Conservation (phyloP, 1,140 invertebrate species). For the Euschistus heros region DNA sequence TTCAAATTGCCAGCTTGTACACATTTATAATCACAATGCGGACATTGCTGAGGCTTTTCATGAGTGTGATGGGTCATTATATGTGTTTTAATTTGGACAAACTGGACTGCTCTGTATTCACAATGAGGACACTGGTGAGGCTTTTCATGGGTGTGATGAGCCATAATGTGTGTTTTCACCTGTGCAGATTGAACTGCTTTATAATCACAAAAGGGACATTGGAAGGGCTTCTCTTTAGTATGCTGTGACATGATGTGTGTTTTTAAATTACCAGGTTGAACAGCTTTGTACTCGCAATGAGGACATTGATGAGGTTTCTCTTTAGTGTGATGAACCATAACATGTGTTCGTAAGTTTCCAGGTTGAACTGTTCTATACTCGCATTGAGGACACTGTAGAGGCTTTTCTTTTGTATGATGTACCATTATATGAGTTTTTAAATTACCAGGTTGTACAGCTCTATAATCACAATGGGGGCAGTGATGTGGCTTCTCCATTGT, state of each 20-base stretch:
- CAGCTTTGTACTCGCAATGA: slow-evolving; percentile 9
- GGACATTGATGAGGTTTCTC: slow-evolving; percentile 13
- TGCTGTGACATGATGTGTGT: slow-evolving; percentile 6
- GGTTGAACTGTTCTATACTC: background rate
- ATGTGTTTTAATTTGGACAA: too few relatives aligned
- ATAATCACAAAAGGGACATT: slow-evolving; percentile 9
- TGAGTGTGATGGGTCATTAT: too few relatives aligned
- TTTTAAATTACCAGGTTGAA: background rate
- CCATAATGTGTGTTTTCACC: background rate
- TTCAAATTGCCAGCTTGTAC: too few relatives aligned
- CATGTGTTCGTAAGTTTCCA: background rate
- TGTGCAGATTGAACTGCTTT: background rate
- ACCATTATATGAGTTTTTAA: slow-evolving; percentile 10
- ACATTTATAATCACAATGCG: too few relatives aligned
- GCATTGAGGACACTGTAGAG: background rate
- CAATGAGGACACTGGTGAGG: background rate
- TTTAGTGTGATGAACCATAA: slow-evolving; percentile 9
- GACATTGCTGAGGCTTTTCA: too few relatives aligned
- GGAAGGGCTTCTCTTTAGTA: background rate
- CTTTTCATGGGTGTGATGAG: slow-evolving; percentile 1
- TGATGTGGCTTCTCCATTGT: slow-evolving; percentile 7
- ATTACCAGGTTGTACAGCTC: background rate
- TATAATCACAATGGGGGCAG: slow-evolving; percentile 13
- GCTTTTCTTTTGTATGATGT: slow-evolving; percentile 6
- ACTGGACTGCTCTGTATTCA: too few relatives aligned